Evolutionary conservation across 2,888 invertebrate species (phyloP).

Genomic region (Macaria notata): DNA sequence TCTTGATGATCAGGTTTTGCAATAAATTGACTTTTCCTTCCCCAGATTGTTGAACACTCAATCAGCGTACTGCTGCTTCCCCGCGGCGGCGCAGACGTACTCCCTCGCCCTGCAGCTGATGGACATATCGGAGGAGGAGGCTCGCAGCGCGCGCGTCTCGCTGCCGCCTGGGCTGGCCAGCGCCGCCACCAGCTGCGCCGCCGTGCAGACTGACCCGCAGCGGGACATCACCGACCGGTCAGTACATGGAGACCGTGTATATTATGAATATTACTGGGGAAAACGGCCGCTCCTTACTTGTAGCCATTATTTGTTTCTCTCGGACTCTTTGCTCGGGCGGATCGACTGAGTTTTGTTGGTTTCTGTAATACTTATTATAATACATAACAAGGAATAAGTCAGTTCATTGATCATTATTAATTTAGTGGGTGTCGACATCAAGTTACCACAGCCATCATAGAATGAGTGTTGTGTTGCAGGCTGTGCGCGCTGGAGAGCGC

Average conservation of each 20-base stretch:
- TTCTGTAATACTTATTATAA: no score
- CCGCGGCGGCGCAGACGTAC: conserved; percentile 88
- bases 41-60: conserved; percentile 92
- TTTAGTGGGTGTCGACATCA: no score
- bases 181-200: conserved; percentile 39
- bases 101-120: conserved; percentile 69
- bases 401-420: no score
- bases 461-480: background rate
- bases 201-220: conserved; percentile 45
- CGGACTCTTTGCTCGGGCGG: no score
- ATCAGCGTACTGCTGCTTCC: conserved; percentile 90
- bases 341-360: no score
- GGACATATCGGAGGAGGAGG: conserved; percentile 53
- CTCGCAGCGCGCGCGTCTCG: conserved; percentile 41
- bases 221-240: conserved; percentile 31
- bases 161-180: conserved; percentile 43
- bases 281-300: no score
- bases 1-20: no score
- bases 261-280: no score
- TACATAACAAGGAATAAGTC: no score
- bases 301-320: no score
- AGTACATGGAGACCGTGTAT: conserved; percentile 1
- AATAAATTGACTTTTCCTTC: conserved; percentile 11
- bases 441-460: no score
- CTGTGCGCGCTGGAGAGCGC: conserved; percentile 12